A percentile compares a stretch with the other conserved stretches of the same genome.
Conservation (phyloP, 2,797 vertebrate species). For the Oryzias sinensis region DNA sequence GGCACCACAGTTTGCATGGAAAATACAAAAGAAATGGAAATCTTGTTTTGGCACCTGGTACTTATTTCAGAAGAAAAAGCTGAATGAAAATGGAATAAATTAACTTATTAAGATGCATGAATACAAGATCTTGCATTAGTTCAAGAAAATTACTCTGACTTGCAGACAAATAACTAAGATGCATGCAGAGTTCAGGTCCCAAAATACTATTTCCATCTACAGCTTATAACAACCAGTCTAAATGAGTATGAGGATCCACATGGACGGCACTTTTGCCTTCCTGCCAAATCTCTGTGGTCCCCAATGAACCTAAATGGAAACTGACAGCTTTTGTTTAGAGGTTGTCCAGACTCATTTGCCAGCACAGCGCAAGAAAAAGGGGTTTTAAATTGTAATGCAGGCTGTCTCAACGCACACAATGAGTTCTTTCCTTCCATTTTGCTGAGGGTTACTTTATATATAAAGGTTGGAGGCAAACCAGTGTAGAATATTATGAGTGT, state of each 20-base stretch:
- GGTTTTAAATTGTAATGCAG: slow-evolving; percentile 76
- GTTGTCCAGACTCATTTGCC: slow-evolving; percentile 78
- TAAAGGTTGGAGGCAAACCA: slow-evolving; percentile 68
- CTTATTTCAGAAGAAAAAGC: slow-evolving; percentile 4
- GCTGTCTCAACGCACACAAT: slow-evolving; percentile 65
- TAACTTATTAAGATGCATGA: slow-evolving; percentile 27
- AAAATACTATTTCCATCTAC: slow-evolving; percentile 54
- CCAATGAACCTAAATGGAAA: slow-evolving; percentile 72
- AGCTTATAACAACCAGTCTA: slow-evolving; percentile 56
- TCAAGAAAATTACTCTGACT: slow-evolving; percentile 43
- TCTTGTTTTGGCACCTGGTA: slow-evolving; percentile 8
- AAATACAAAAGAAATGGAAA: slow-evolving; percentile 7
- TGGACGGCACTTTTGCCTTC: slow-evolving; percentile 64
- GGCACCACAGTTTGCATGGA: neutral
- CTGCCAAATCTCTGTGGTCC: slow-evolving; percentile 71
- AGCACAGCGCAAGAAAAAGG: slow-evolving; percentile 68
- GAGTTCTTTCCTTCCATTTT: slow-evolving; percentile 68
- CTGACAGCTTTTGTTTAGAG: slow-evolving; percentile 82
- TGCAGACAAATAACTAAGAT: slow-evolving; percentile 58
- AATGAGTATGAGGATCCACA: slow-evolving; percentile 64
- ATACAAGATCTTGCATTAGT: slow-evolving; percentile 24
- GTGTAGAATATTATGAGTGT: slow-evolving; percentile 72
- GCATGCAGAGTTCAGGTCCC: slow-evolving; percentile 34
- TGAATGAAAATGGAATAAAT: slow-evolving; percentile 22
- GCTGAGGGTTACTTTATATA: slow-evolving; percentile 58